These are phyloP conservation scores for Noctua pronuba DNA, from an alignment of 2,888 invertebrate species.

Conservation along the genomic window DNA sequence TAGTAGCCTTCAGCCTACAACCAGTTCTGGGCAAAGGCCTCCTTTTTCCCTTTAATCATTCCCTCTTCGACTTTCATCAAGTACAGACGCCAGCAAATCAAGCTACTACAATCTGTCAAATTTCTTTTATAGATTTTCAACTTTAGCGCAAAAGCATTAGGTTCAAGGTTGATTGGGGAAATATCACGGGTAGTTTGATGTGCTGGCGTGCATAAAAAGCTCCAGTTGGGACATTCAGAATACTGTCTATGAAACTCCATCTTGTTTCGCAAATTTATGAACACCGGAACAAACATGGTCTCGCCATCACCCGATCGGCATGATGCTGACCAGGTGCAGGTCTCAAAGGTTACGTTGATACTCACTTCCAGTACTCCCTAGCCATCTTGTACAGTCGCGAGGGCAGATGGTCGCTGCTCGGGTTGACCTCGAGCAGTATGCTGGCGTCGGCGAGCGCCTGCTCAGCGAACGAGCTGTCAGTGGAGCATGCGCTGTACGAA, in stretches of 20 bases:
- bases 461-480: conserved; percentile 90
- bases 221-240: background rate
- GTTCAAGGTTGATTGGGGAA: too few relatives aligned
- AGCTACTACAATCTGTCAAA: too few relatives aligned
- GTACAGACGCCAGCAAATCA: background rate
- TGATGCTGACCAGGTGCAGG: background rate
- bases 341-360: background rate
- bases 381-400: conserved; percentile 94
- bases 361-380: conserved; percentile 96
- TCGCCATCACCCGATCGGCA: background rate
- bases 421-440: conserved; percentile 82
- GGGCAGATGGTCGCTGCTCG: conserved; percentile 90
- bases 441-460: conserved; percentile 87
- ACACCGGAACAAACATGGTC: background rate
- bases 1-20: background rate
- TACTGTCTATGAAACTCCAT: background rate
- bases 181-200: too few relatives aligned
- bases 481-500: conserved; percentile 85
- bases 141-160: too few relatives aligned
- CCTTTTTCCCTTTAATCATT: background rate
- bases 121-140: too few relatives aligned
- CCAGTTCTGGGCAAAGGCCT: background rate
- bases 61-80: background rate
- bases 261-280: background rate
- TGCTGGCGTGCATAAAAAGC: background rate